phyloP scores from a whole-genome alignment of 2,888 invertebrate species.

The Arrhopalites spinosus region DNA sequence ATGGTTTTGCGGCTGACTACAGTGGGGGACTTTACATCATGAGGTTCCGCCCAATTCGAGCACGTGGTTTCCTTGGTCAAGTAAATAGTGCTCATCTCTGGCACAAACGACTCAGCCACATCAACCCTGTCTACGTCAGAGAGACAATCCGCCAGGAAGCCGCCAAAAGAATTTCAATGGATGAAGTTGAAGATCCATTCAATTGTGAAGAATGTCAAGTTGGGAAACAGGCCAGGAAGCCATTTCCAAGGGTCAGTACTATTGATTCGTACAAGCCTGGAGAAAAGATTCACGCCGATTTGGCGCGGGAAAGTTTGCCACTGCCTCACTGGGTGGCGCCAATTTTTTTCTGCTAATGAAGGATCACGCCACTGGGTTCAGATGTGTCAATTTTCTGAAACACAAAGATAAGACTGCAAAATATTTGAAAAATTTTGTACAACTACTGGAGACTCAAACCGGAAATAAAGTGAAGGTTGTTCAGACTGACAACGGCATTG shows the following conservation, averaged over 20 bases:
- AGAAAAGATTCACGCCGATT: constrained; percentile 24
- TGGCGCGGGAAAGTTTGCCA: constrained; percentile 28
- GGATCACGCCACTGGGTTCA: constrained; percentile 26
- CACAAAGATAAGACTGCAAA: constrained; percentile 6
- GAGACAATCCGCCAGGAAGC: constrained; percentile 29
- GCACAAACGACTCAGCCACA: constrained; percentile 35
- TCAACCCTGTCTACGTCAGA: constrained; percentile 36
- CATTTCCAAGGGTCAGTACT: not conserved
- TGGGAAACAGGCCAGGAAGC: constrained; percentile 21
- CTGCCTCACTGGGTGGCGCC: constrained; percentile 15
- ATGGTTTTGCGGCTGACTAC: constrained; percentile 13
- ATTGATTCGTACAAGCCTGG: not conserved
- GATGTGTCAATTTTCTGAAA: constrained; percentile 24
- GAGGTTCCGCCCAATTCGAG: constrained; percentile 35
- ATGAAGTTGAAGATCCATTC: not conserved
- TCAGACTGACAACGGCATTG: constrained; percentile 35
- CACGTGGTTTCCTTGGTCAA: not conserved
- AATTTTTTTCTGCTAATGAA: constrained; percentile 26
- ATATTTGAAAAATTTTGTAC: constrained; percentile 20
- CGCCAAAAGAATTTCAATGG: constrained; percentile 19
- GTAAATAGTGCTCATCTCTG: not conserved
- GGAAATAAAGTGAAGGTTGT: constrained; percentile 35
- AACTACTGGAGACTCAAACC: constrained; percentile 36
- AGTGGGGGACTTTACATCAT: constrained; percentile 23
- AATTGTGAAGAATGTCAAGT: constrained; percentile 17